Evolutionary conservation across 1,140 invertebrate genomes (phyloP), one percentile per base, ranked within the genome.

Genomic region (Spodoptera frugiperda): DNA sequence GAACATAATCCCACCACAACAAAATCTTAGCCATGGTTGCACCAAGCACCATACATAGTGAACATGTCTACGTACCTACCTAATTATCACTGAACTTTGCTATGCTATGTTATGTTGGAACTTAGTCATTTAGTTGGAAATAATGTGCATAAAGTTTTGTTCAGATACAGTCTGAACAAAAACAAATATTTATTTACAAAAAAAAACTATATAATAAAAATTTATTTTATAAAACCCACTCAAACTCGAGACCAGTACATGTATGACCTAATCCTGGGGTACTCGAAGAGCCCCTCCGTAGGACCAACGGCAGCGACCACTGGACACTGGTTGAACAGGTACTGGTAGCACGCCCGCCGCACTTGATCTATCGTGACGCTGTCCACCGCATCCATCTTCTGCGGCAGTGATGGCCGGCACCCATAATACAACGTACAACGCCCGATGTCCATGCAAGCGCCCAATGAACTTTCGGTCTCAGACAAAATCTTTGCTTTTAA

Each of bases 401-500:
- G 97, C 77, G 95, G 91, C 6, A 97, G 78, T 8, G 97, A 95
- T 65, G 97, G 96, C 80, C 96, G 89, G 51, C 96, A 91, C 11
- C 96, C 96, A 83, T 97, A 97, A 88, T 96, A 97, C 46, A 98
- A 90, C 90, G 97, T 95, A 94, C 97, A 97, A 78, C 96, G 94
- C 5, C 97, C 97, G 84, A 98, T 97, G 84, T 98, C 97, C 89
- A 97, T 97, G 94, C 97, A 98, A 65, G 97, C 95, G 1, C 96
- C 95, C 5, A 96, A 97, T 1, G 96, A 95, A 11, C 96, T 97
- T 89, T 98, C 97, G 54, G 97, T 90, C 81, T 97, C 95, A 1
- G 97, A 93, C 8, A 97, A 87, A 90, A 97, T 30, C 39, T 89
- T 85, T 6, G 86, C 87, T 76, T 87, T 94, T 15, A 91, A 78